A percentile compares a stretch with the other conserved stretches of the same genome.
These are phyloP conservation scores for Terrapene triunguis DNA, from an alignment of 2,113 vertebrate genomes.

Conservation along the genomic window DNA sequence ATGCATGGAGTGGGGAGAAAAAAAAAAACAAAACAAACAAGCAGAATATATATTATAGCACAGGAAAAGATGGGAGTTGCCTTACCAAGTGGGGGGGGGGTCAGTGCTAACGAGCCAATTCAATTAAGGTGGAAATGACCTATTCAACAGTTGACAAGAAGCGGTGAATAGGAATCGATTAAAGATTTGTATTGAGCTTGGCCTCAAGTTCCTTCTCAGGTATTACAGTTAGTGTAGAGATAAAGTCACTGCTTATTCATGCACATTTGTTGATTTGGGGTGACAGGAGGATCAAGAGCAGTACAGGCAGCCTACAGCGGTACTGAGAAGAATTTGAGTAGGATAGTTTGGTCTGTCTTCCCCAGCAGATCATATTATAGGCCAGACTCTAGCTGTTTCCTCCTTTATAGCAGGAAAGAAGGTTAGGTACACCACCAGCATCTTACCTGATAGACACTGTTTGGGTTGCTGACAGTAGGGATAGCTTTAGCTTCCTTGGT, in stretches of 20 bases:
- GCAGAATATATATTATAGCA: too few species aligned
- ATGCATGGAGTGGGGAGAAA: too few species aligned
- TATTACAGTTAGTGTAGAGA: not conserved
- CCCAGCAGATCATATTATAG: not conserved
- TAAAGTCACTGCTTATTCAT: not conserved
- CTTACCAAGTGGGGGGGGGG: too few species aligned
- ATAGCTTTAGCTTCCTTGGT: conserved; percentile 72
- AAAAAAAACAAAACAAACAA: too few species aligned
- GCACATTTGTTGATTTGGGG: not conserved
- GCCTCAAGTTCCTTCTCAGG: not conserved
- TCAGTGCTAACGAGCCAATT: too few species aligned
- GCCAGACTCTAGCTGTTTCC: not conserved
- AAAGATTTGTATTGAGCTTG: not conserved
- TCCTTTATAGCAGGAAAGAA: not conserved
- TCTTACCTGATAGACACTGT: conserved; percentile 93
- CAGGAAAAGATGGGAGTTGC: too few species aligned
- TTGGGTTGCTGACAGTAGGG: conserved; percentile 95
- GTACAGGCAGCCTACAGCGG: not conserved
- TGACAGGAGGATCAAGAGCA: not conserved
- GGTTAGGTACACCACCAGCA: fast-evolving
- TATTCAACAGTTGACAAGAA: too few species aligned
- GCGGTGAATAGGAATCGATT: not conserved
- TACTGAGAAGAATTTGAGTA: not conserved
- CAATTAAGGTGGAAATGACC: too few species aligned
- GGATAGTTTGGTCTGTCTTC: not conserved